Conservation (phyloP, 1,140 invertebrate genomes). For the Drosophila biarmipes region DNA sequence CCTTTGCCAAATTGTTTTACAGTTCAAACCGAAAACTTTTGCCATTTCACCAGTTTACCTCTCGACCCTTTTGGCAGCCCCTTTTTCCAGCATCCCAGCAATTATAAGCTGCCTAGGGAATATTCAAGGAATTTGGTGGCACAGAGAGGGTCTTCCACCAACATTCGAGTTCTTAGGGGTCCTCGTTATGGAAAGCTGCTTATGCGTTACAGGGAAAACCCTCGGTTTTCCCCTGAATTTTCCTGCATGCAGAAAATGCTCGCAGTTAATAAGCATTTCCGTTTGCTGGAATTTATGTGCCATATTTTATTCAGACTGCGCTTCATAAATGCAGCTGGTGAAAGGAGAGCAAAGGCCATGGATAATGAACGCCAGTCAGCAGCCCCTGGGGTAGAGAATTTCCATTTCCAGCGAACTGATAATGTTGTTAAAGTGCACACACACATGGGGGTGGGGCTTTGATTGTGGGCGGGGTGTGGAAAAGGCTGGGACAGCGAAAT, state of each 20-base stretch:
- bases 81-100: slow-evolving; percentile 19
- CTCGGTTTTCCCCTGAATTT: slow-evolving; percentile 11
- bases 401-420: slow-evolving; percentile 35
- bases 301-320: slow-evolving; percentile 63
- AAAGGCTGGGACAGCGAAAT: slow-evolving; percentile 29
- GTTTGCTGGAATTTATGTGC: slow-evolving; percentile 33
- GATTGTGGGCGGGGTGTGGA: background rate
- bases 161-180: slow-evolving; percentile 32
- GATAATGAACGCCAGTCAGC: slow-evolving; percentile 41
- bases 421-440: slow-evolving; percentile 47
- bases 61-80: slow-evolving; percentile 6
- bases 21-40: slow-evolving; percentile 32
- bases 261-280: slow-evolving; percentile 41
- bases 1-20: slow-evolving; percentile 29
- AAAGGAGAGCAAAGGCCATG: slow-evolving; percentile 22
- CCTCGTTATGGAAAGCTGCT: slow-evolving; percentile 55
- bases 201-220: slow-evolving; percentile 25
- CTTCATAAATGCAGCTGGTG: slow-evolving; percentile 48
- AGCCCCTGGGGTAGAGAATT: slow-evolving; percentile 3
- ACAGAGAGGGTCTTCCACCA: slow-evolving; percentile 13
- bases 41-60: slow-evolving; percentile 27
- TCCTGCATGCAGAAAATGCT: slow-evolving; percentile 4
- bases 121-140: slow-evolving; percentile 38
- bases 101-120: slow-evolving; percentile 41
- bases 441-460: background rate